Base-by-base conservation (phyloP, 2,888 invertebrate species). In the Brachyptera putata region DNA sequence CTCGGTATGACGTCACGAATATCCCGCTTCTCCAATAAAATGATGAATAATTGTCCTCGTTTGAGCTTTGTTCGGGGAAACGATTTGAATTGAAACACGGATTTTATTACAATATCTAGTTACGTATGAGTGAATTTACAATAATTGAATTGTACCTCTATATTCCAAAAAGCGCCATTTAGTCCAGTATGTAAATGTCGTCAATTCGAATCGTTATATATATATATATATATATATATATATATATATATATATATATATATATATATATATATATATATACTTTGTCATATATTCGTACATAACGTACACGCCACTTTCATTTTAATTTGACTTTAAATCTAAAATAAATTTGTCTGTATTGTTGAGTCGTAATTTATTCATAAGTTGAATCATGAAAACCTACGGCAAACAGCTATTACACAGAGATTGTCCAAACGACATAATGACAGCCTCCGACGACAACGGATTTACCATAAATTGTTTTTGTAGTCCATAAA, bases 291-390 rank as follows among this genome's bases (percentile, higher is more conserved):
- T n/a, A n/a, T n/a, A n/a, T n/a, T n/a, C n/a, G n/a, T n/a, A n/a
- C n/a, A n/a, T n/a, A n/a, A n/a, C n/a, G n/a, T n/a, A n/a, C n/a
- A n/a, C n/a, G n/a, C n/a, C n/a, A n/a, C n/a, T n/a, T n/a, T n/a
- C n/a, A n/a, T n/a, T n/a, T n/a, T 46, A 46, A 46, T 46, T 46
- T 24, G 21, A 22, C 46, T 22, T 46, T 24, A 22, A 46, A 46
- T 46, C 46, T 46, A 46, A 53, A 18, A 53, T 53, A 36, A 22
- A 53, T 53, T 46, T 24, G 46, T 16, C 24, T 46, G 46, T 46
- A 21, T 46, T 46, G 21, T 24, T n/a, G 22, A 46, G 22, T n/a
- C n/a, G n/a, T 18, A 53, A 34, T 53, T 34, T 53, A 53, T 53
- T 53, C 53, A 53, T 53, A 34, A 22, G 36, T 14, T 16, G 21